Evolutionary conservation across 2,888 invertebrate species (phyloP).

Genomic region (Pollenia labialis): DNA sequence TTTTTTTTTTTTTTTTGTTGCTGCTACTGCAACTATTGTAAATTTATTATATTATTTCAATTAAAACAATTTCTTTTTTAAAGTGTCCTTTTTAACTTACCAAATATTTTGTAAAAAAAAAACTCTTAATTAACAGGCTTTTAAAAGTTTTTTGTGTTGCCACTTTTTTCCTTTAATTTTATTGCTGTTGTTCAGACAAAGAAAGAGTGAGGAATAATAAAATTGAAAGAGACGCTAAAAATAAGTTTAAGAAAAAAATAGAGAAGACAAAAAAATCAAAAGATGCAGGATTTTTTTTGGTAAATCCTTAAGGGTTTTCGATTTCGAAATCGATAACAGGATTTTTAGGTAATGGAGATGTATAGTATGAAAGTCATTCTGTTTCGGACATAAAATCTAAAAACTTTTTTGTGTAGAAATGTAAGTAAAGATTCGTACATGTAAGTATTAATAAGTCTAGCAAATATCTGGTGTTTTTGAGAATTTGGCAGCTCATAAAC

Average conservation of each 20-base stretch:
- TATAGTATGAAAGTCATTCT: too few species aligned
- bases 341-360: too few species aligned
- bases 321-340: too few species aligned
- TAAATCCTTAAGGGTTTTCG: too few species aligned
- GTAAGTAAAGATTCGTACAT: too few species aligned
- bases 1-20: slow-evolving; percentile 3
- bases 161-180: slow-evolving; percentile 7
- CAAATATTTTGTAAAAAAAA: slow-evolving; percentile 62
- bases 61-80: slow-evolving; percentile 65
- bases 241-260: background rate
- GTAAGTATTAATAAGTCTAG: too few species aligned
- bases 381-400: too few species aligned
- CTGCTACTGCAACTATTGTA: slow-evolving; percentile 48
- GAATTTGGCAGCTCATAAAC: too few species aligned
- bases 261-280: background rate
- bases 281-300: background rate
- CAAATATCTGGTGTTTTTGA: too few species aligned
- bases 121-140: slow-evolving; percentile 73
- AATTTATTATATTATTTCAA: slow-evolving; percentile 65
- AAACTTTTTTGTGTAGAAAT: too few species aligned
- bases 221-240: background rate
- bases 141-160: slow-evolving; percentile 56
- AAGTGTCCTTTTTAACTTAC: slow-evolving; percentile 65
- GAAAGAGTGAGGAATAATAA: background rate
- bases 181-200: background rate